Evolutionary conservation across 2,113 vertebrate genomes (phyloP).

Genomic region (Gymnocephalus cernua): DNA sequence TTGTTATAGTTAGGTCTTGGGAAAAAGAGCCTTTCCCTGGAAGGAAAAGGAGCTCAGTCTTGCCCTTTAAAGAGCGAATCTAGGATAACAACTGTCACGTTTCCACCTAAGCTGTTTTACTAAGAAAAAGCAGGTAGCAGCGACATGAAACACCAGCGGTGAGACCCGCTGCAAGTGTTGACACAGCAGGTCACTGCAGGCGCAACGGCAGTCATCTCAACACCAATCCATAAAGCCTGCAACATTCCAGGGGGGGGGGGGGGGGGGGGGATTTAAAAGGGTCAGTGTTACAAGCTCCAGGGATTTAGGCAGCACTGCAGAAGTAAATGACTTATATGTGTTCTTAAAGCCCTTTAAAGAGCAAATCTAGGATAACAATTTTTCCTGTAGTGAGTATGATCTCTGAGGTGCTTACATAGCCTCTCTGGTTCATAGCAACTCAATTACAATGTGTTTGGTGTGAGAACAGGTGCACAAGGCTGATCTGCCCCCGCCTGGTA

Average conservation of each 20-base stretch:
- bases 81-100: conserved; percentile 27
- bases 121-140: conserved; percentile 15
- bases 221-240: conserved; percentile 38
- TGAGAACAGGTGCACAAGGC: conserved; percentile 2
- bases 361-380: conserved; percentile 27
- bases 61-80: too few species aligned
- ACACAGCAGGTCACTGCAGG: conserved; percentile 19
- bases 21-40: too few species aligned
- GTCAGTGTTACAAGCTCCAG: conserved; percentile 25
- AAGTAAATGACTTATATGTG: conserved; percentile 43
- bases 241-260: background rate
- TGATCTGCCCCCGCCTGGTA: conserved; percentile 44
- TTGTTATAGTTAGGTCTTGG: too few species aligned
- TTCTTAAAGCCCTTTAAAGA: conserved; percentile 47
- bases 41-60: too few species aligned
- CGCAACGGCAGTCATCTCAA: conserved; percentile 27
- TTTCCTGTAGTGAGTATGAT: conserved; percentile 38
- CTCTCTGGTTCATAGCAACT: conserved; percentile 35
- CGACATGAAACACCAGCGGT: conserved; percentile 6
- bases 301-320: conserved; percentile 2
- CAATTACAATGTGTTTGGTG: conserved; percentile 38
- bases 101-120: conserved; percentile 44
- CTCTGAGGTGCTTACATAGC: conserved; percentile 29
- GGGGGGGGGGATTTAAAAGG: conserved; percentile 41
- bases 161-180: conserved; percentile 33